phyloP scores from a whole-genome alignment of 2,888 invertebrate species.

The Pammene fasciana region DNA sequence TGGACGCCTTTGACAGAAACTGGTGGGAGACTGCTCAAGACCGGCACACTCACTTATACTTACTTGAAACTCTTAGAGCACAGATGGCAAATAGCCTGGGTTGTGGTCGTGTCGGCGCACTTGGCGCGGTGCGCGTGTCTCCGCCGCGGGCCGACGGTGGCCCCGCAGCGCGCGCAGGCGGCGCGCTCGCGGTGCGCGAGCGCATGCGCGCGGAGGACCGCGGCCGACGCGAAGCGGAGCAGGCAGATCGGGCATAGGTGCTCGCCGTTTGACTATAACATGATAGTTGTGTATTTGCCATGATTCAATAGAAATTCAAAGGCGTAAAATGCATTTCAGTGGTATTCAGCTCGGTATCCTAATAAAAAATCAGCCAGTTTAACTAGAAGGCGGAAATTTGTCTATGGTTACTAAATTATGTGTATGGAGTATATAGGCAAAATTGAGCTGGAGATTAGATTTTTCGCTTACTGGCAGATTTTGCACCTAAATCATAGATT shows the following conservation, averaged over 20 bases:
- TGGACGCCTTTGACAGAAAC: no score
- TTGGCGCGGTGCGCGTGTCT: conserved; percentile 45
- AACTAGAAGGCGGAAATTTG: no score
- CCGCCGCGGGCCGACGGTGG: conserved; percentile 44
- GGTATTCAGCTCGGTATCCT: no score
- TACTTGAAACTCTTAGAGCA: conserved; percentile 64
- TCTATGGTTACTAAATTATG: no score
- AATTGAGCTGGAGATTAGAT: no score
- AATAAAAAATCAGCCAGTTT: no score
- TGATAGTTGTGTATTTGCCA: background rate
- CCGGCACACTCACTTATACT: conserved; percentile 46
- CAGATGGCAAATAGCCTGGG: conserved; percentile 52
- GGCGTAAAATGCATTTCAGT: no score
- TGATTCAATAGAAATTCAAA: no score
- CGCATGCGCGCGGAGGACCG: conserved; percentile 60
- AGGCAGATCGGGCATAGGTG: conserved; percentile 63
- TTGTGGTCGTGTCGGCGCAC: conserved; percentile 25
- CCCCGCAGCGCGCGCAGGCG: conserved; percentile 51
- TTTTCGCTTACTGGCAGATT: no score
- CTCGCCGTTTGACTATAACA: conserved; percentile 71
- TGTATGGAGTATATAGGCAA: no score
- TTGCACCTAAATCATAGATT: no score
- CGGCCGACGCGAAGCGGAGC: conserved; percentile 66
- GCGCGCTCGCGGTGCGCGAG: conserved; percentile 58
- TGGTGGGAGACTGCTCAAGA: no score